Base-by-base conservation (phyloP, 1,140 invertebrate genomes). In the Limonius californicus region DNA sequence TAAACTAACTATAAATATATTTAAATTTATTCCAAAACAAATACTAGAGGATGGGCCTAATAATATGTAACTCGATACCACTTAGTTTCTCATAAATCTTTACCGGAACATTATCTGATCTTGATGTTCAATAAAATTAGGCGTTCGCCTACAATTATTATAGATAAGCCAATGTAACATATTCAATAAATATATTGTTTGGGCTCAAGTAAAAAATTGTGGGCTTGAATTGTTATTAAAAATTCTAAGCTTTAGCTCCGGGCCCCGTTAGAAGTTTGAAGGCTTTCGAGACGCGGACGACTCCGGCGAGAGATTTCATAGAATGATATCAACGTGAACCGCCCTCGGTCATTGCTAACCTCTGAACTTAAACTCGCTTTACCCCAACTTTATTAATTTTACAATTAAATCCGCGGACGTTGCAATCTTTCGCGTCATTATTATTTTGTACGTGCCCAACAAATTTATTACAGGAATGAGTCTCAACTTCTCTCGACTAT, bases 11-110 rank as follows among this genome's bases (percentile, higher is more conserved):
- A 12, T 50, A 16, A 19, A 50, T 19, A 50, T 61, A 61, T 62
- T 62, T 62, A 62, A 62, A 62, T 62, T 62, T 62, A 57, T 62
- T 57, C 61, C n/a, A 57, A 62, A 62, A 58, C 61, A 62, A 62
- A 62, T 57, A 62, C 23, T 57, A 42, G 53, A 62, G 61, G 61
- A 62, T 62, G 55, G 61, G 61, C 47, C 20, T 62, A 62, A 62
- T 62, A 62, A 62, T 53, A 50, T 55, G 54, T 62, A 62, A 62
- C 55, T 50, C 55, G 55, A 62, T 50, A 55, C 19, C 61, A 61
- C 53, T 61, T 61, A 61, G 47, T 61, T 61, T 55, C 50, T 61
- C 59, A 61, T 61, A 61, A 61, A 61, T 61, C 59, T 61, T 42
- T 30, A 18, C 8, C 45, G 23, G 30, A 55, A 55, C 14, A 54